Conservation (phyloP, 1,140 invertebrate genomes). For the Colletes latitarsis region DNA sequence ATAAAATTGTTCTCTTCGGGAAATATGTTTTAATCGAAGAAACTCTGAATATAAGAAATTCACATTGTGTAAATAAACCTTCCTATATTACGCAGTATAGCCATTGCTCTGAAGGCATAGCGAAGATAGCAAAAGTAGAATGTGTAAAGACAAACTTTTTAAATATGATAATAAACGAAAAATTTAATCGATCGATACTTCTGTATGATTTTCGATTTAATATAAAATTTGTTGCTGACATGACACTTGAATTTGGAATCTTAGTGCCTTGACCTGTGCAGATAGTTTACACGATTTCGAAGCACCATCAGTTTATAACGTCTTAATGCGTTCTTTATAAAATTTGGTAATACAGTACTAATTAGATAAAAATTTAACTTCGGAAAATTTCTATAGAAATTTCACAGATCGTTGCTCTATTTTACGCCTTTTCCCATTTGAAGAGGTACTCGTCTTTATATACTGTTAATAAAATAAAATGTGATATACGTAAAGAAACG, state of each 20-base stretch:
- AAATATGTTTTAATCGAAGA: not conserved
- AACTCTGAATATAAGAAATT: not conserved
- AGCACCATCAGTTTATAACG: not conserved
- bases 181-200: not conserved
- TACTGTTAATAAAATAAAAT: slow-evolving; percentile 31
- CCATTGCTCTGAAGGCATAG: not conserved
- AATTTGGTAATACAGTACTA: not conserved
- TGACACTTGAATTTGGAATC: not conserved
- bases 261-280: not conserved
- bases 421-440: not conserved
- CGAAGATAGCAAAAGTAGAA: not conserved
- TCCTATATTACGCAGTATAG: slow-evolving; percentile 11
- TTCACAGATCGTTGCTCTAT: not conserved
- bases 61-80: slow-evolving; percentile 31
- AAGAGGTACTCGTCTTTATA: slow-evolving; percentile 2
- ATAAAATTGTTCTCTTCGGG: not conserved
- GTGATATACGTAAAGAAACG: slow-evolving; percentile 17
- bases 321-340: not conserved
- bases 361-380: not conserved
- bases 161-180: not conserved
- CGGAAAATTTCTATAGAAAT: not conserved
- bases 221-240: not conserved
- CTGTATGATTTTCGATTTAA: not conserved
- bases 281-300: too few species aligned
- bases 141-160: not conserved